Base-by-base conservation (phyloP, 2,113 vertebrate genomes). In the Aegotheles bennettii region DNA sequence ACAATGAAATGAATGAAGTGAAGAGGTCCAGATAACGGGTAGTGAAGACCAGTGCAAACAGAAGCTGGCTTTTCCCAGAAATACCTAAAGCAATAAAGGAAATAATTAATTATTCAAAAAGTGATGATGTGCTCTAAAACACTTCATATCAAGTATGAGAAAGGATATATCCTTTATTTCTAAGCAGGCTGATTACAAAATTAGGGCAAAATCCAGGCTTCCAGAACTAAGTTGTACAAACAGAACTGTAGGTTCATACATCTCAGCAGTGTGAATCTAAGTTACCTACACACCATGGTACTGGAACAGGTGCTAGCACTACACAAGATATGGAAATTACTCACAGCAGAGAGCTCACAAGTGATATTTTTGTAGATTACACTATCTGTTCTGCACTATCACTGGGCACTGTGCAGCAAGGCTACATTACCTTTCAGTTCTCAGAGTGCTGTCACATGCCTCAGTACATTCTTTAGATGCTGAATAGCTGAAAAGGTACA, bases 21-120 rank as follows among this genome's bases (percentile, higher is more conserved):
- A 99, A 99, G 95, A 99, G 98, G 97, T 99, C 99, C 98, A 99
- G 98, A 97, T 99, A 99, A 83, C 99, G 99, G 68, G 99, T 99
- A 84, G 99, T 99, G 97, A 99, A 99, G 94, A 99, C 99, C 98
- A 99, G 95, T 94, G 99, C 99, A 97, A 99, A 99, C 79, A 99
- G 98, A 96, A 99, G 97, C 98, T 99, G 99, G 97, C 99, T 99
- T 98, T 99, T 99, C 74, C 99, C 99, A 93, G 99, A 99, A 97
- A 99, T 99, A 97, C 99, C 99, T 99, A 84, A 87, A 97, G 90
- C 53, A 64, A 97, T 53, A 91, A 92, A 97, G 94, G 97, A 95
- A 79, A 81, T 35, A 89, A 92, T 65, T 67, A 73, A 93, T 98
- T 90, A 96, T 82, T 95, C 45, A 82, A 47, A 79, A 87, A 85